Conservation (phyloP, 2,797 vertebrate species). For the Poecilia wingei region DNA sequence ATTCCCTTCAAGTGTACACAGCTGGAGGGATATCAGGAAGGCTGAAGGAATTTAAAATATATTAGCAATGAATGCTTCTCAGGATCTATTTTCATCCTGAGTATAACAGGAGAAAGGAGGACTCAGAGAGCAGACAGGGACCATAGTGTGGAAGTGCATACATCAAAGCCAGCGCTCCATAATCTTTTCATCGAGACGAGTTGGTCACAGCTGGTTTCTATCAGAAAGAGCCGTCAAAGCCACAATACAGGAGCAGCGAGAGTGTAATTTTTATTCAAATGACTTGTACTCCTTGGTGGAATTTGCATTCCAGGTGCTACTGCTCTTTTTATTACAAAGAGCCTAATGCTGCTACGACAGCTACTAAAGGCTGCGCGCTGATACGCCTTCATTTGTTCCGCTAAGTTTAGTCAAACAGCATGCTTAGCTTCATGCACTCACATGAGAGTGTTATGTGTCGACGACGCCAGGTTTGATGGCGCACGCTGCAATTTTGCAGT, state of each 20-base stretch:
- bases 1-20: slow-evolving; percentile 60
- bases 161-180: slow-evolving; percentile 65
- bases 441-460: slow-evolving; percentile 15
- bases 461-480: slow-evolving; percentile 28
- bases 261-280: slow-evolving; percentile 48
- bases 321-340: slow-evolving; percentile 35
- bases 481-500: slow-evolving; percentile 32
- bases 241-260: slow-evolving; percentile 43
- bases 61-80: slow-evolving; percentile 46
- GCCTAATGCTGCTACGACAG: slow-evolving; percentile 20
- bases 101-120: slow-evolving; percentile 12
- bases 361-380: slow-evolving; percentile 22
- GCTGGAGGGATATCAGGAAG: slow-evolving; percentile 56
- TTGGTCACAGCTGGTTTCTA: slow-evolving; percentile 72
- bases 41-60: slow-evolving; percentile 57
- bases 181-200: slow-evolving; percentile 70
- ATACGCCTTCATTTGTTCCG: slow-evolving; percentile 36
- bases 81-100: slow-evolving; percentile 19
- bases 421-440: slow-evolving; percentile 23
- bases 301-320: slow-evolving; percentile 32
- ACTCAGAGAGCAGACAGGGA: slow-evolving; percentile 39
- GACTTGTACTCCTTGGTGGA: slow-evolving; percentile 16
- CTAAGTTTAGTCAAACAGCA: slow-evolving; percentile 9
- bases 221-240: slow-evolving; percentile 39
- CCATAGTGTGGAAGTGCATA: slow-evolving; percentile 43